Evolutionary conservation across 2,888 invertebrate genomes (phyloP).

Genomic region (Callinectes sapidus): DNA sequence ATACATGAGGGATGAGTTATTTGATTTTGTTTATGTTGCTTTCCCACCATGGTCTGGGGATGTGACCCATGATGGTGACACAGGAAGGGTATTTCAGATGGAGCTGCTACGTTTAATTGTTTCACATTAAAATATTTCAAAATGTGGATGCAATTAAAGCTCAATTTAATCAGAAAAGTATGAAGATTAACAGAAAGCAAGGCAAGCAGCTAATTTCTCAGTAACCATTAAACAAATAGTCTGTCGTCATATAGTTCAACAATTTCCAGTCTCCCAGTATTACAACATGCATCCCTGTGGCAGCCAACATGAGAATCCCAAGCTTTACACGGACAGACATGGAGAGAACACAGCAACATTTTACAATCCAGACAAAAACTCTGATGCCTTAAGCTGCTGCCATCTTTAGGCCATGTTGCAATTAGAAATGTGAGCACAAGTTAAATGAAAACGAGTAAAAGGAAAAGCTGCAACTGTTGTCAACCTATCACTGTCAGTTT

Average conservation of each 20-base stretch:
- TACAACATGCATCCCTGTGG: not conserved
- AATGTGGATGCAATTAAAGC: not conserved
- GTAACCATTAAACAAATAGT: not conserved
- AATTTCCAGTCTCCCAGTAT: not conserved
- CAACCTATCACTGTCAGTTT: not conserved
- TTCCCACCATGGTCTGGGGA: not conserved
- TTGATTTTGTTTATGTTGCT: not conserved
- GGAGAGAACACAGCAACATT: not conserved
- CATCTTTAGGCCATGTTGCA: not conserved
- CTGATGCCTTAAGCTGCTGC: not conserved
- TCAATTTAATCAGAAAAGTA: not conserved
- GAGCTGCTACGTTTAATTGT: not conserved
- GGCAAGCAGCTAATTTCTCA: not conserved
- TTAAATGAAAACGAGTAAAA: not conserved
- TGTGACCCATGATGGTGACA: not conserved
- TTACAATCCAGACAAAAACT: not conserved
- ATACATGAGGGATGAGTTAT: not conserved
- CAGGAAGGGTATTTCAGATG: too few species aligned
- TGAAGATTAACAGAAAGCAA: not conserved
- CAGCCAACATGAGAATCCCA: not conserved
- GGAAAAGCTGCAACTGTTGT: not conserved
- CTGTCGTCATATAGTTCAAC: not conserved
- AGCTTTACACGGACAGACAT: not conserved
- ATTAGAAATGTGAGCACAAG: not conserved
- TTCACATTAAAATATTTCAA: not conserved